Conservation (phyloP, 2,888 invertebrate genomes). For the Eumerus sabulonum region DNA sequence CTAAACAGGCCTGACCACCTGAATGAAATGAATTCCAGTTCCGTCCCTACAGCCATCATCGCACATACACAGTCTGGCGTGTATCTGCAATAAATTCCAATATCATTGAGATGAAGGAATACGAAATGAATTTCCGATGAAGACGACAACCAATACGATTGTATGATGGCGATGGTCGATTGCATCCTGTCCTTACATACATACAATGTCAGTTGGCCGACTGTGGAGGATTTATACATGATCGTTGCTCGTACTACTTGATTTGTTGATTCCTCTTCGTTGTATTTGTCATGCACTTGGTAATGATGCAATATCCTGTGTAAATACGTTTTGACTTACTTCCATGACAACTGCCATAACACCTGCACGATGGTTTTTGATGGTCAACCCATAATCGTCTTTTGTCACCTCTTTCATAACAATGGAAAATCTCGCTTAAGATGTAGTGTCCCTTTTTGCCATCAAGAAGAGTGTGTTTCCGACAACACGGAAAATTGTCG, state of each 20-base stretch:
- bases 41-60: constrained; percentile 2
- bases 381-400: neutral
- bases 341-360: neutral
- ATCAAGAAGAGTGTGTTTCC: too few species aligned
- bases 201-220: too few species aligned
- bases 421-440: too few species aligned
- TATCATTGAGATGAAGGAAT: constrained; percentile 17
- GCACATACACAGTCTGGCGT: neutral
- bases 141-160: neutral
- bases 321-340: too few species aligned
- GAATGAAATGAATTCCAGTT: constrained; percentile 7
- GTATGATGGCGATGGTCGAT: neutral
- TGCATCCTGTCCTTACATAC: constrained; percentile 28
- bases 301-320: too few species aligned
- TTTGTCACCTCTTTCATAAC: too few species aligned
- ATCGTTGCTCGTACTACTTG: constrained; percentile 5
- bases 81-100: constrained; percentile 20
- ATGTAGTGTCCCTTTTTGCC: too few species aligned
- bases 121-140: constrained; percentile 26
- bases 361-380: too few species aligned
- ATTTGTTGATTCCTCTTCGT: constrained; percentile 10
- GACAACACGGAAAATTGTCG: constrained; percentile 14
- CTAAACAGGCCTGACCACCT: constrained; percentile 15
- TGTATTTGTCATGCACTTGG: neutral
- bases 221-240: too few species aligned